Base-by-base conservation (phyloP, 1,140 invertebrate species). In the Brachionus plicatilis region DNA sequence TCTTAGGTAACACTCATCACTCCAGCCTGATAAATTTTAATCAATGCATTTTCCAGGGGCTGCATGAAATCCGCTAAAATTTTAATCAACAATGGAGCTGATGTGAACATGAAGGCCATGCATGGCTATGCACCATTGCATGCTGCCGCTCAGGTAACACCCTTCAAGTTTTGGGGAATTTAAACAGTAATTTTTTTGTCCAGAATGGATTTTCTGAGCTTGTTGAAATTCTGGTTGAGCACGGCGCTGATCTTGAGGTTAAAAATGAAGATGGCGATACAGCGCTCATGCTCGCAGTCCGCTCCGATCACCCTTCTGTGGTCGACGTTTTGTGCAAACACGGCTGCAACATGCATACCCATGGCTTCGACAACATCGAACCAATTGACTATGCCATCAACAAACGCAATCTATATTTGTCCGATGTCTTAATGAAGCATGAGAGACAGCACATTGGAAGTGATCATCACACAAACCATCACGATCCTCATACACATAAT, bases 251-350 rank as follows among this genome's bases (percentile, higher is more conserved):
- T 84, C 20, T 84, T 12, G 65, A 84, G n/a, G n/a, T 33, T 56
- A 84, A 66, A 24, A 84, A 84, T 65, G 83, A 84, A 41, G 83
- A 84, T 33, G 70, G 68, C 33, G 83, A 84, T 76, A 84, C 66
- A 33, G 29, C 83, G 29, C 37, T 84, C 12, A 65, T 84, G 53
- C 45, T 84, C 24, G 82, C 82, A 17, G 79, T 82, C 3, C 33
- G 79, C 8, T 45, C 33, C 37, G 79, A 82, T 68, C 53, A 68
- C 37, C 53, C 53, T 43, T 33, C 53, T 27, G 79, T 82, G n/a
- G 79, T 82, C 20, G 79, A 82, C 20, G 41, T 68, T 29, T 27
- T 82, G 43, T 82, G 79, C 41, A 82, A 82, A 66, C 65, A 65
- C 27, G 79, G 79, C 12, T 41, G 53, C 14, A 29, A 82, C 17